phyloP scores from a whole-genome alignment of 1,140 invertebrate genomes.

The Telenomus remus region DNA sequence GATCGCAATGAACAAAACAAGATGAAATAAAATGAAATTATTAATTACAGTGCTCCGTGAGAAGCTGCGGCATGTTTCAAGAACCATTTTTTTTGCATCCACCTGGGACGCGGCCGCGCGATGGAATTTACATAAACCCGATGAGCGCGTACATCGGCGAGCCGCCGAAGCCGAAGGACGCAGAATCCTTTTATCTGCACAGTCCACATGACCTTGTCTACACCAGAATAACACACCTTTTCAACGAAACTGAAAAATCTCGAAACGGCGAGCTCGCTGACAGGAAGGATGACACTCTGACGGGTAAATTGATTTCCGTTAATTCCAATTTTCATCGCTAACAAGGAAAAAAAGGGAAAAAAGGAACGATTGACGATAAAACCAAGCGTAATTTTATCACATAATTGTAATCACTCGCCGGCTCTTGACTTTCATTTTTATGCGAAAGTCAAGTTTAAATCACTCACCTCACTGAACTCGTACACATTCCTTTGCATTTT shows the following conservation, averaged over 20 bases:
- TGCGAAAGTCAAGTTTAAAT: slow-evolving; percentile 5
- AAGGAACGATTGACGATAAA: slow-evolving; percentile 3
- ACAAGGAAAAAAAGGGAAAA: not conserved
- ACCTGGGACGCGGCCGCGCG: slow-evolving; percentile 77
- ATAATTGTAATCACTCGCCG: slow-evolving; percentile 11
- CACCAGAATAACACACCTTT: slow-evolving; percentile 86
- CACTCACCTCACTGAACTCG: not conserved
- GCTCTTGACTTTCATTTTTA: slow-evolving; percentile 29
- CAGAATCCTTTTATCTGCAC: slow-evolving; percentile 89
- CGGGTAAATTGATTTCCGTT: slow-evolving; percentile 63
- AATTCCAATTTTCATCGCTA: not conserved
- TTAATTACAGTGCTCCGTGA: slow-evolving; percentile 64
- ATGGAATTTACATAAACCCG: slow-evolving; percentile 88
- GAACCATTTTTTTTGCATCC: slow-evolving; percentile 75
- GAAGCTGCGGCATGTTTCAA: slow-evolving; percentile 72
- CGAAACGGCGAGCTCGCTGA: slow-evolving; percentile 62
- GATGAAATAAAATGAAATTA: slow-evolving; percentile 10
- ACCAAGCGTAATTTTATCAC: slow-evolving; percentile 1
- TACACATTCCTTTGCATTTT: not conserved
- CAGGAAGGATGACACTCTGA: slow-evolving; percentile 71
- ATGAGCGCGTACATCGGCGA: slow-evolving; percentile 77
- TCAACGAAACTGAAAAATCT: slow-evolving; percentile 73
- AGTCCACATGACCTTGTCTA: slow-evolving; percentile 85
- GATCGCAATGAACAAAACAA: no score
- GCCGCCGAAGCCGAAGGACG: slow-evolving; percentile 66